Evolutionary conservation across 1,140 invertebrate species (phyloP).

Genomic region (Chionoecetes opilio): DNA sequence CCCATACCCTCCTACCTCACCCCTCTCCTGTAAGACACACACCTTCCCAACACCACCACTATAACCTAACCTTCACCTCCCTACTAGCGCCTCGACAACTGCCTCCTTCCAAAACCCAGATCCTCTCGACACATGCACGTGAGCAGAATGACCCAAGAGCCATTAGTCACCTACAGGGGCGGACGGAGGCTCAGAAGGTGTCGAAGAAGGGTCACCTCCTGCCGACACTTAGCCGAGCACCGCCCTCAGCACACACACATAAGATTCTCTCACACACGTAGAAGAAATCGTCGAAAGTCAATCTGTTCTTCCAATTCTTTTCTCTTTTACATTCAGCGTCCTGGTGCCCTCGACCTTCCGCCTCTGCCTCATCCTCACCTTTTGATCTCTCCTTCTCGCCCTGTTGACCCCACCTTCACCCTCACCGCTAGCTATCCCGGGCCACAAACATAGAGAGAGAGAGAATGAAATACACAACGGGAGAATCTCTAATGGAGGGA

Average conservation of each 20-base stretch:
- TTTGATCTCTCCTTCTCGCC: not conserved
- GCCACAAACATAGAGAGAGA: not conserved
- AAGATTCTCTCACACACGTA: not conserved
- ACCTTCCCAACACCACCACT: not conserved
- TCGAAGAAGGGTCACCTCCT: slow-evolving; percentile 1
- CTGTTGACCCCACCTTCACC: not conserved
- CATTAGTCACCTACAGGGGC: slow-evolving; percentile 24
- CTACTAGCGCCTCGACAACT: not conserved
- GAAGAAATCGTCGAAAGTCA: not conserved
- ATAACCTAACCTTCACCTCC: not conserved
- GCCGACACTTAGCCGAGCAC: not conserved
- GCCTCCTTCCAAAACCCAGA: not conserved
- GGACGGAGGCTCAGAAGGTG: slow-evolving; percentile 7
- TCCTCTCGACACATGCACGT: not conserved
- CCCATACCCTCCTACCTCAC: no score
- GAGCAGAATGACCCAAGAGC: not conserved
- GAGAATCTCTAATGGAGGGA: not conserved
- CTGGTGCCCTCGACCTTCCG: not conserved
- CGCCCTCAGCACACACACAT: not conserved
- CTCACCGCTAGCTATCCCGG: not conserved
- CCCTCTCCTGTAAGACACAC: no score
- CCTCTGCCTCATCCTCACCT: not conserved
- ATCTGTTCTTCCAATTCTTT: not conserved
- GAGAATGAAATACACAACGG: not conserved
- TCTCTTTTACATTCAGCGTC: slow-evolving; percentile 4